These are phyloP conservation scores for Mormyrus lacerda DNA, from an alignment of 2,113 vertebrate species.

Conservation along the genomic window DNA sequence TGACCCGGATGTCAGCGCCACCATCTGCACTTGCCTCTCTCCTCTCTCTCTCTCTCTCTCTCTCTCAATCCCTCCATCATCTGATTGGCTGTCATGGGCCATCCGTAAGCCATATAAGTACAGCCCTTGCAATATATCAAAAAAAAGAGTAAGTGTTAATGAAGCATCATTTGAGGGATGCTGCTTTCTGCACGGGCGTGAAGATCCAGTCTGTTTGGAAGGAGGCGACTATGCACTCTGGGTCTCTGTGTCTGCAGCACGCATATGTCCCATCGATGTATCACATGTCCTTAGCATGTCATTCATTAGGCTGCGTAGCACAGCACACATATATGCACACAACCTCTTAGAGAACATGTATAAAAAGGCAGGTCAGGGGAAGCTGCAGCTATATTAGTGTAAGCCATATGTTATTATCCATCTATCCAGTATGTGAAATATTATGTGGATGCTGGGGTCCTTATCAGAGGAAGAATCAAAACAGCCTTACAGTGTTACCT, in stretches of 20 bases:
- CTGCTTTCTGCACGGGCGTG: neutral
- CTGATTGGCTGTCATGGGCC: neutral
- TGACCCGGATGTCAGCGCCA: neutral
- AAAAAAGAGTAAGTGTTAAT: neutral
- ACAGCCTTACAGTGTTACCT: neutral
- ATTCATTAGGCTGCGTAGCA: neutral
- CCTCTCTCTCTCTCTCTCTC: neutral
- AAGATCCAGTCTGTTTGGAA: neutral
- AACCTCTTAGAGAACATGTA: neutral
- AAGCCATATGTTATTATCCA: neutral
- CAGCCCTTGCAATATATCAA: neutral
- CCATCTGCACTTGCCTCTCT: neutral
- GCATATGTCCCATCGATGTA: neutral
- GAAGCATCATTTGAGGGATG: neutral
- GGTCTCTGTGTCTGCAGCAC: neutral
- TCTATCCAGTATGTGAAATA: neutral
- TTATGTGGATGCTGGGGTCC: neutral
- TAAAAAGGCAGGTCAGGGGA: neutral
- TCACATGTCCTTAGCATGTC: neutral
- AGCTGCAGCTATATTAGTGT: neutral
- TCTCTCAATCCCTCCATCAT: neutral
- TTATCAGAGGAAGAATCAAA: constrained; percentile 8
- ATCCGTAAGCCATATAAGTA: neutral
- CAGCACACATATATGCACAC: neutral
- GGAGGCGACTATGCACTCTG: neutral